Percentiles rank a stretch among this genome's conserved stretches.
Evolutionary conservation across 2,113 vertebrate species (phyloP).

Genomic region (Trichechus manatus): DNA sequence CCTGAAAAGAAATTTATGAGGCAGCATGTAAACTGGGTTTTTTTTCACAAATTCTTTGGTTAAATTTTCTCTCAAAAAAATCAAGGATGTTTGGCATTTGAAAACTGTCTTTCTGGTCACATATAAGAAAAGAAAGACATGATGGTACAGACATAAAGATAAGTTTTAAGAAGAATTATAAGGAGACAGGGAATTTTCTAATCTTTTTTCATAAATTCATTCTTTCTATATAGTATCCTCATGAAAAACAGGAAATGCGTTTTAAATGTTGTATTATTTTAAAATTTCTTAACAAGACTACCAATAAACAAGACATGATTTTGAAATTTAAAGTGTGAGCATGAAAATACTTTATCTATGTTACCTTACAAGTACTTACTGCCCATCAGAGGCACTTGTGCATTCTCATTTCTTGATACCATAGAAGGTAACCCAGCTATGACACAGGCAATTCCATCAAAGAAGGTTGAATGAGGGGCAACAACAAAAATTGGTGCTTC

Average conservation of each 20-base stretch:
- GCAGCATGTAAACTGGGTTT: background rate
- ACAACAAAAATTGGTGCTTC: constrained; percentile 95
- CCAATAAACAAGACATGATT: background rate
- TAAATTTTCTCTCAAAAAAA: background rate
- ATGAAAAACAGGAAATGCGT: background rate
- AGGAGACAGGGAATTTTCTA: background rate
- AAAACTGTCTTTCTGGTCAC: constrained; percentile 8
- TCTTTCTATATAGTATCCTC: background rate
- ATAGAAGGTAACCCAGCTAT: constrained; percentile 94
- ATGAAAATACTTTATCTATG: background rate
- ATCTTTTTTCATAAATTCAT: constrained; percentile 21
- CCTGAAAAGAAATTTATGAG: background rate
- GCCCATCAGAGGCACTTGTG: constrained; percentile 92
- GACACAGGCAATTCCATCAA: constrained; percentile 94
- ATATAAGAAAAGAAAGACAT: background rate
- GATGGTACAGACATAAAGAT: background rate
- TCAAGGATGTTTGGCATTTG: background rate
- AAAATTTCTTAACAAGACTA: background rate
- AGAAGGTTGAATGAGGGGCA: constrained; percentile 97
- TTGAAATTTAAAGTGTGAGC: background rate
- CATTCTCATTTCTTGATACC: constrained; percentile 94
- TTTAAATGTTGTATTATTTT: background rate
- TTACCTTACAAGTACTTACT: constrained; percentile 89
- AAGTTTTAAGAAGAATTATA: background rate
- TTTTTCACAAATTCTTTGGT: background rate